phyloP scores from a whole-genome alignment of 2,113 vertebrate genomes.

The Thunnus maccoyii region DNA sequence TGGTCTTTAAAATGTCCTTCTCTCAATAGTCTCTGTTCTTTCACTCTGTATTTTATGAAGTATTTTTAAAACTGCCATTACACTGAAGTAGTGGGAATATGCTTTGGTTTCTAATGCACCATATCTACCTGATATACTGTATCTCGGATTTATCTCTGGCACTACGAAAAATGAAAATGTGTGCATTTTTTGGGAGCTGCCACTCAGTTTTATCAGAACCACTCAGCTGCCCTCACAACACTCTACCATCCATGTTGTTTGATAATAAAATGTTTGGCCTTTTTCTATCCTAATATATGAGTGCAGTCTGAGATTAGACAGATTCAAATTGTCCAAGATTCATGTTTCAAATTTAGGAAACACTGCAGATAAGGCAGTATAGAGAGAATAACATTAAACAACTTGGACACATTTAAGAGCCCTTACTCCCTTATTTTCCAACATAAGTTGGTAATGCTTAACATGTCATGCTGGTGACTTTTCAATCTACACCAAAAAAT shows the following conservation, averaged over 20 bases:
- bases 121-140: conserved; percentile 37
- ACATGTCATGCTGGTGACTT: conserved; percentile 21
- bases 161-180: conserved; percentile 38
- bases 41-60: conserved; percentile 65
- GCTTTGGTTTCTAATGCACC: conserved; percentile 42
- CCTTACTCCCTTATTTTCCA: conserved; percentile 9
- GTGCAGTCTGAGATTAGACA: conserved; percentile 48
- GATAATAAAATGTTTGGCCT: conserved; percentile 28
- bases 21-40: conserved; percentile 50
- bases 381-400: conserved; percentile 34
- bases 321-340: conserved; percentile 50
- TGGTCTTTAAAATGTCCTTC: conserved; percentile 68
- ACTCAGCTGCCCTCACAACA: conserved; percentile 33
- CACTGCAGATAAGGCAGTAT: conserved; percentile 35
- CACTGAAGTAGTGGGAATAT: conserved; percentile 39
- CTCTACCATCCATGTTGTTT: conserved; percentile 18
- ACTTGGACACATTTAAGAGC: conserved; percentile 36
- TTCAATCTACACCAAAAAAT: not conserved
- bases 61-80: conserved; percentile 63
- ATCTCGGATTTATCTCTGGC: conserved; percentile 51
- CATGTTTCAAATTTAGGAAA: conserved; percentile 45
- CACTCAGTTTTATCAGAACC: conserved; percentile 60
- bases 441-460: not conserved
- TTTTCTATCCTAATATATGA: conserved; percentile 37
- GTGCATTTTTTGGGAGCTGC: conserved; percentile 42